phyloP scores from a whole-genome alignment of 2,888 invertebrate genomes.

The Thera obeliscata region DNA sequence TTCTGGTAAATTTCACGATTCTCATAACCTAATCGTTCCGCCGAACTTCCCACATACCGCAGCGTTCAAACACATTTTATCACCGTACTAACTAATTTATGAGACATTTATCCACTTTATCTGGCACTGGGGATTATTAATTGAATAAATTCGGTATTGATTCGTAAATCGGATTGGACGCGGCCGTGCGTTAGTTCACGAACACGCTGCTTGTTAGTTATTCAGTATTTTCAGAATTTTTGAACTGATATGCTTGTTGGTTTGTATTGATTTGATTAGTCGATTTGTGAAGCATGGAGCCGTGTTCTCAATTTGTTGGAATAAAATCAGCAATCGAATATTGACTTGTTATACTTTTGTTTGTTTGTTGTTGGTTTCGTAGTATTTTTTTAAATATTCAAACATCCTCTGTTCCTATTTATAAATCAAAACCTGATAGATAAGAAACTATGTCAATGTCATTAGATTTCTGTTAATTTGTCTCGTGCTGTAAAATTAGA shows the following conservation, averaged over 20 bases:
- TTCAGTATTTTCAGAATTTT: background rate
- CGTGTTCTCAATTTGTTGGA: background rate
- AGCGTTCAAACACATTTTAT: constrained; percentile 46
- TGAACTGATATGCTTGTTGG: background rate
- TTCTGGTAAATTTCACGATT: constrained; percentile 11
- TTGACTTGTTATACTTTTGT: background rate
- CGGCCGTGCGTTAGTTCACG: constrained; percentile 36
- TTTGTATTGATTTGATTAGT: constrained; percentile 11
- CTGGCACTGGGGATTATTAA: constrained; percentile 49
- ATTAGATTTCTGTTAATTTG: too few species aligned
- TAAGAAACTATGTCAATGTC: too few species aligned
- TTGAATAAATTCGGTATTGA: constrained; percentile 54
- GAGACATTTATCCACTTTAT: constrained; percentile 54
- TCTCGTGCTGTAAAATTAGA: background rate
- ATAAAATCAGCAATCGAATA: background rate
- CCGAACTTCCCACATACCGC: constrained; percentile 26
- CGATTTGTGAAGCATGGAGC: background rate
- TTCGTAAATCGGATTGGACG: constrained; percentile 40
- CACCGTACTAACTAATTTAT: constrained; percentile 52
- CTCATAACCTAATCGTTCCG: constrained; percentile 28
- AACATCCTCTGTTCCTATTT: too few species aligned
- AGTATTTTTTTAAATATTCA: background rate
- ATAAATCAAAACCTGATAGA: too few species aligned
- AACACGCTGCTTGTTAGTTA: background rate
- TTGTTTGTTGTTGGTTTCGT: background rate